phyloP scores from a whole-genome alignment of 2,888 invertebrate genomes.

The Pachydiplax longipennis region DNA sequence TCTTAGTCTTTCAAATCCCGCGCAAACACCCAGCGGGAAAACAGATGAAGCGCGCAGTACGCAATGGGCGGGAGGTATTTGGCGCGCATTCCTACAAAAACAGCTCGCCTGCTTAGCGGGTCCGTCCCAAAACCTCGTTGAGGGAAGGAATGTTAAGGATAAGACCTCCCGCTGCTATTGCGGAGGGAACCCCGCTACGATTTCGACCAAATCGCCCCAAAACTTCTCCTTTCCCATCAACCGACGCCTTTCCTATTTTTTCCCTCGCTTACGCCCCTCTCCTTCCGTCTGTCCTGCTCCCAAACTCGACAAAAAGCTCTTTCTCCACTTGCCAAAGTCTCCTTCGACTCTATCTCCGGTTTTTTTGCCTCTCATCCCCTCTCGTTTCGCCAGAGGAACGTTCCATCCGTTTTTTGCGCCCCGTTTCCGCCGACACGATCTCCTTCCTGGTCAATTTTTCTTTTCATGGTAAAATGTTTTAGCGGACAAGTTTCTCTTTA shows the following conservation, averaged over 20 bases:
- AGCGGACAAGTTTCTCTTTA: conserved; percentile 1
- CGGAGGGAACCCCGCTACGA: background rate
- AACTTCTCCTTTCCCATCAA: background rate
- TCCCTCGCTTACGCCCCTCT: background rate
- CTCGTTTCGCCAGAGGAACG: background rate
- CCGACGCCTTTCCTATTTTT: background rate
- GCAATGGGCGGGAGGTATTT: background rate
- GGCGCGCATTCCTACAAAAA: background rate
- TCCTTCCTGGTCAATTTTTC: background rate
- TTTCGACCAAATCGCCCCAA: conserved; percentile 18
- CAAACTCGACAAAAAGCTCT: background rate
- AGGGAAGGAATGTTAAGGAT: background rate
- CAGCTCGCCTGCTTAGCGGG: background rate
- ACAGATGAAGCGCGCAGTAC: background rate
- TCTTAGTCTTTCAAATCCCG: background rate
- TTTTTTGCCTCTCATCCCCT: background rate
- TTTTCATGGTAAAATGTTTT: conserved; percentile 27
- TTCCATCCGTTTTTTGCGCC: background rate
- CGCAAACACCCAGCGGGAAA: background rate
- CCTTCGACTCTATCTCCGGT: background rate
- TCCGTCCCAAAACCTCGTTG: background rate
- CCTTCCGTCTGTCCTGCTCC: background rate
- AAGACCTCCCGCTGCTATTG: background rate
- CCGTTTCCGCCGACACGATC: background rate
- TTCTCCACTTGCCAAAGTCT: background rate